phyloP scores from a whole-genome alignment of 2,113 vertebrate genomes.

The Thinocorus orbignyianus region DNA sequence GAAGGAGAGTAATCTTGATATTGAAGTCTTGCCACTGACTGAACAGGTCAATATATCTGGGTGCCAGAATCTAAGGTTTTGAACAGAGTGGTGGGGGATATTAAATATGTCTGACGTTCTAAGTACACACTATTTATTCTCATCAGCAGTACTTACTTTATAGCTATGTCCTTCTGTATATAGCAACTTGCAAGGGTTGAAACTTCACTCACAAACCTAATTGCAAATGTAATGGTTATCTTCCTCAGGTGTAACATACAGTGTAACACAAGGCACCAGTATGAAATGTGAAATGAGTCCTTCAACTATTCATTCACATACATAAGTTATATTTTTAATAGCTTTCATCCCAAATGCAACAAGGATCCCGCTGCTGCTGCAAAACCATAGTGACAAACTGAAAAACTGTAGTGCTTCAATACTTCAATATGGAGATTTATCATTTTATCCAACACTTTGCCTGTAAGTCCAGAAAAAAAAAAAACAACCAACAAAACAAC shows the following conservation, averaged over 20 bases:
- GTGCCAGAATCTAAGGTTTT: background rate
- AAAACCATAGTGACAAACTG: background rate
- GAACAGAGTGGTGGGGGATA: background rate
- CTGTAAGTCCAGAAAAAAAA: background rate
- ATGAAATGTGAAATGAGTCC: background rate
- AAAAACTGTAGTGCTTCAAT: background rate
- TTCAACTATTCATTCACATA: background rate
- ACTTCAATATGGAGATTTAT: constrained; percentile 20
- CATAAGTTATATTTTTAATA: background rate
- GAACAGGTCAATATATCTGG: constrained; percentile 40
- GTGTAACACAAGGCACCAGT: background rate
- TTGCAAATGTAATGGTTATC: background rate
- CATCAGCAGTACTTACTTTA: background rate
- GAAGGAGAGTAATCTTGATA: constrained; percentile 51
- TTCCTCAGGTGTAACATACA: background rate
- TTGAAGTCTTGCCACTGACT: constrained; percentile 45
- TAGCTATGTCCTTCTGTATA: background rate
- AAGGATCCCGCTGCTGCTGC: background rate
- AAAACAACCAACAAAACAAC: background rate
- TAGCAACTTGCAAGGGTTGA: background rate
- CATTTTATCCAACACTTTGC: background rate
- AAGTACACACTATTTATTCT: background rate
- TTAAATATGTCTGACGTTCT: constrained; percentile 1
- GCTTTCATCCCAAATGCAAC: background rate
- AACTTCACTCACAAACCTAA: background rate